Evolutionary conservation across 2,797 vertebrate genomes (phyloP).

Genomic region (Gymnocypris eckloni): DNA sequence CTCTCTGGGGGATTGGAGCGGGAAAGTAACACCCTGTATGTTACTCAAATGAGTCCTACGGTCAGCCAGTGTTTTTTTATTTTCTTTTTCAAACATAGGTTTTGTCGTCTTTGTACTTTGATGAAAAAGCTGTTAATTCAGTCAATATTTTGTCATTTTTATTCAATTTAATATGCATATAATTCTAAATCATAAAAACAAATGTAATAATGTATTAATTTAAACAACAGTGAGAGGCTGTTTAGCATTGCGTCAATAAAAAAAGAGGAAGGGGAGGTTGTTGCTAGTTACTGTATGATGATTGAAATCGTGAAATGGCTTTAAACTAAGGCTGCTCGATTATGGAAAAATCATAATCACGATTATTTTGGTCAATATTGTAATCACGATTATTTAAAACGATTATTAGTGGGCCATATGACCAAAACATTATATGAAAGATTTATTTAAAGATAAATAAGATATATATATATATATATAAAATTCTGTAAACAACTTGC

Average conservation of each 20-base stretch:
- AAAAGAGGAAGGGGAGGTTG: background rate
- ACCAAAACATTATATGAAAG: no score
- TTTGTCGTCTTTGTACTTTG: background rate
- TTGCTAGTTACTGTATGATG: background rate
- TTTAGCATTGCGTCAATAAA: background rate
- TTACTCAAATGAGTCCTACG: constrained; percentile 48
- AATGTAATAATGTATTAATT: background rate
- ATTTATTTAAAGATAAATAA: no score
- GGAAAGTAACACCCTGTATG: constrained; percentile 58
- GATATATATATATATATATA: no score
- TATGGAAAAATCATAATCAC: no score
- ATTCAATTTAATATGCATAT: background rate
- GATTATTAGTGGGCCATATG: no score
- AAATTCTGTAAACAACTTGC: no score
- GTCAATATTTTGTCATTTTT: background rate
- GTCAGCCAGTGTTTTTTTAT: background rate
- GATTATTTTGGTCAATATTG: no score
- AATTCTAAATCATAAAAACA: background rate
- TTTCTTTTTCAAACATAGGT: background rate
- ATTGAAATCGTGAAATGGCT: background rate
- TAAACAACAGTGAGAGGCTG: background rate
- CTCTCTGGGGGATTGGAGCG: constrained; percentile 51
- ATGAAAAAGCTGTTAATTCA: background rate
- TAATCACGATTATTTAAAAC: no score
- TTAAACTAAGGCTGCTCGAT: background rate